Conservation (phyloP, 1,140 invertebrate species). For the Drosophila repleta region DNA sequence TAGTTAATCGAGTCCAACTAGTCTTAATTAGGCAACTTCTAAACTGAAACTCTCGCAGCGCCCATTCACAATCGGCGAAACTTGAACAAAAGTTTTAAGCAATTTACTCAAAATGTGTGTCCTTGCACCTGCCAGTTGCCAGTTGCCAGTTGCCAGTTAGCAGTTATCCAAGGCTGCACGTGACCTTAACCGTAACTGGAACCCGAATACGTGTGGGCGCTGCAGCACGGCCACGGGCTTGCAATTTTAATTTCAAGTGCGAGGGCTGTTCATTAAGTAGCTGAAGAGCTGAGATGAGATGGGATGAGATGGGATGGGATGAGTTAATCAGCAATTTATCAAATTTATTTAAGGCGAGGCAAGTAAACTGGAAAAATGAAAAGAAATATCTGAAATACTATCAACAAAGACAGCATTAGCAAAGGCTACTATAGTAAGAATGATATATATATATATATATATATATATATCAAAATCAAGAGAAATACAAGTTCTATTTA, state of each 20-base stretch:
- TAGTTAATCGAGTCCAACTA: too few species aligned
- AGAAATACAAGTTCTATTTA: too few species aligned
- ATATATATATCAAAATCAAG: too few species aligned
- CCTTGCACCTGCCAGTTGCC: constrained; percentile 8
- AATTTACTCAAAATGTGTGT: not conserved
- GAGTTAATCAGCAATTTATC: too few species aligned
- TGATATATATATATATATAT: too few species aligned
- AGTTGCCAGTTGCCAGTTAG: not conserved
- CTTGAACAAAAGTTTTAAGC: constrained; percentile 4
- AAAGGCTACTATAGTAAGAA: too few species aligned
- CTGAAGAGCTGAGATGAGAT: too few species aligned
- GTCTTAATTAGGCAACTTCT: constrained; percentile 8
- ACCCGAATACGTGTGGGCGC: not conserved
- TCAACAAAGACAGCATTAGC: too few species aligned
- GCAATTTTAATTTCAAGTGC: constrained; percentile 1
- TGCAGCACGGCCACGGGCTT: not conserved
- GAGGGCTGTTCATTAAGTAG: not conserved
- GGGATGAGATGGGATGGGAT: too few species aligned
- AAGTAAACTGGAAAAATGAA: too few species aligned
- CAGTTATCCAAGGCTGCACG: constrained; percentile 7
- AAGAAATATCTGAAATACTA: too few species aligned
- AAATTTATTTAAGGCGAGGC: too few species aligned
- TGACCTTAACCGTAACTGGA: not conserved
- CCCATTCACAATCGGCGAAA: not conserved
- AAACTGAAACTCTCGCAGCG: not conserved